phyloP scores from a whole-genome alignment of 2,797 vertebrate genomes.

The Eleutherodactylus coqui region DNA sequence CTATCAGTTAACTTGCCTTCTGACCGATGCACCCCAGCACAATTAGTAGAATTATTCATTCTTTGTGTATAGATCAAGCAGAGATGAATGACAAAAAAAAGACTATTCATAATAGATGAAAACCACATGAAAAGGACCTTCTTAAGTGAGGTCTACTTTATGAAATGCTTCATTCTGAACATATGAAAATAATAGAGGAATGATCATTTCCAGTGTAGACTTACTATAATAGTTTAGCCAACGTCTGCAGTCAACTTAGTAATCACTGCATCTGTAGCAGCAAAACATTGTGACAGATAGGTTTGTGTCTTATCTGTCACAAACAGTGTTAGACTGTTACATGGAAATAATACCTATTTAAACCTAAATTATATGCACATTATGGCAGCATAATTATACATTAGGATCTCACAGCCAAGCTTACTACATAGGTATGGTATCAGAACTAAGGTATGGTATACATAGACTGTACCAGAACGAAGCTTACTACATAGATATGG shows the following conservation, averaged over 20 bases:
- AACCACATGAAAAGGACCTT: background rate
- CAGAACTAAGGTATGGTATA: too few relatives aligned
- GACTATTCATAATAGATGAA: background rate
- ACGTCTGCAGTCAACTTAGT: background rate
- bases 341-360: too few relatives aligned
- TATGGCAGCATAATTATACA: too few relatives aligned
- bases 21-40: constrained; percentile 3
- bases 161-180: background rate
- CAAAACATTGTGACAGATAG: too few relatives aligned
- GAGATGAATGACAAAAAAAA: background rate
- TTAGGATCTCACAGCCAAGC: too few relatives aligned
- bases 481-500: too few relatives aligned
- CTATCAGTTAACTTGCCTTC: background rate
- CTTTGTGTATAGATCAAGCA: background rate
- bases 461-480: too few relatives aligned
- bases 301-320: too few relatives aligned
- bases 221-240: background rate
- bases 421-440: too few relatives aligned
- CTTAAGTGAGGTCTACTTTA: background rate
- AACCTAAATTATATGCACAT: too few relatives aligned
- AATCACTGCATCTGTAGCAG: background rate
- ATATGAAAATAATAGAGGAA: background rate
- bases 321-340: too few relatives aligned
- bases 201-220: background rate
- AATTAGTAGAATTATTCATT: background rate